phyloP scores from a whole-genome alignment of 2,888 invertebrate genomes.

The Lasius platythorax region DNA sequence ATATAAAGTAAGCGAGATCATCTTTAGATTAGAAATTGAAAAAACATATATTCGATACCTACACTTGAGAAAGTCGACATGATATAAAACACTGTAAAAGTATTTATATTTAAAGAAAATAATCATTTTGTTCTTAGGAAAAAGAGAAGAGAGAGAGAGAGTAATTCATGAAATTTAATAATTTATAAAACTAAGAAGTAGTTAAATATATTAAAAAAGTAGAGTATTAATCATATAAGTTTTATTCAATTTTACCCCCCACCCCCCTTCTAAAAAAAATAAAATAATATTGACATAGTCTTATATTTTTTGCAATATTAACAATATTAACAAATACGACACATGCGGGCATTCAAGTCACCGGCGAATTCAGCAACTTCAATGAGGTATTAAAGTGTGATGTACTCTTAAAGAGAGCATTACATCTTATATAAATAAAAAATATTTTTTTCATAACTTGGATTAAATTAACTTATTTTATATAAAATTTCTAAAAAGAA shows the following conservation, averaged over 20 bases:
- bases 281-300: background rate
- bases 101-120: background rate
- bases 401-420: background rate
- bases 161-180: background rate
- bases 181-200: background rate
- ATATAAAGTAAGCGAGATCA: background rate
- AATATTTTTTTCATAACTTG: background rate
- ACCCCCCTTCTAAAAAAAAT: background rate
- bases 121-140: background rate
- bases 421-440: background rate
- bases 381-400: constrained; percentile 4
- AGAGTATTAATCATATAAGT: background rate
- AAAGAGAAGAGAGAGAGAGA: background rate
- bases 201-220: background rate
- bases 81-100: background rate
- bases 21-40: background rate
- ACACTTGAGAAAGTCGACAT: background rate
- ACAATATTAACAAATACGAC: constrained; percentile 63
- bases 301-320: constrained; percentile 41
- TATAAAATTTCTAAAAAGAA: background rate
- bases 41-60: background rate
- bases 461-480: background rate
- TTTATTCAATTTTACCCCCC: background rate
- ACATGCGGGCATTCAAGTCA: constrained; percentile 79
- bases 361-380: constrained; percentile 70